Conservation (phyloP, 92 coral and sea anemone species). For the Pocillopora meandrina region DNA sequence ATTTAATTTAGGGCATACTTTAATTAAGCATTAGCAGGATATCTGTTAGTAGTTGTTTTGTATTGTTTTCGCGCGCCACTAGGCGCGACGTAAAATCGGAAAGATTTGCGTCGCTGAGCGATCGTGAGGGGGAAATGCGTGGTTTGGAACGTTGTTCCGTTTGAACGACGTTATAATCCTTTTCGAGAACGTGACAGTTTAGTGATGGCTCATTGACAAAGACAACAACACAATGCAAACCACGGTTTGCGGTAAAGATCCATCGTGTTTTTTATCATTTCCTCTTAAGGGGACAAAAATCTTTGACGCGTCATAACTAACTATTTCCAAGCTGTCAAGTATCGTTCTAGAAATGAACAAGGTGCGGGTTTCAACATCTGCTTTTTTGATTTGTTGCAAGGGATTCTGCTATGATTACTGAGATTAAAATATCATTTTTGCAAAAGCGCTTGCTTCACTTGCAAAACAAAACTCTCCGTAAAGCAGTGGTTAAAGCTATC, state of each 20-base stretch:
- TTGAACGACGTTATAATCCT: background rate
- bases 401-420: background rate
- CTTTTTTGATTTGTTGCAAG: background rate
- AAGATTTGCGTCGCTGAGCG: constrained; percentile 7
- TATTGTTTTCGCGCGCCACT: constrained; percentile 5
- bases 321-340: constrained; percentile 19
- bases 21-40: background rate
- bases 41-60: background rate
- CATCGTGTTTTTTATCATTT: background rate
- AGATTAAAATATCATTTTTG: background rate
- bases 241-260: background rate
- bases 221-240: background rate
- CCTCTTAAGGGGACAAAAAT: background rate
- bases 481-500: constrained; percentile 2
- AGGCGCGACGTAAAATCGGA: constrained; percentile 12
- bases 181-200: background rate
- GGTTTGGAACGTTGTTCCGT: background rate
- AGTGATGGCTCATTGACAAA: constrained; percentile 1
- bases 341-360: background rate
- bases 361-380: constrained; percentile 5
- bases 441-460: background rate
- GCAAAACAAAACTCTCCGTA: constrained; percentile 20
- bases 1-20: background rate
- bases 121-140: background rate
- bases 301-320: constrained; percentile 17